Conservation (phyloP, 2,888 invertebrate species). For the Coelopa pilipes region DNA sequence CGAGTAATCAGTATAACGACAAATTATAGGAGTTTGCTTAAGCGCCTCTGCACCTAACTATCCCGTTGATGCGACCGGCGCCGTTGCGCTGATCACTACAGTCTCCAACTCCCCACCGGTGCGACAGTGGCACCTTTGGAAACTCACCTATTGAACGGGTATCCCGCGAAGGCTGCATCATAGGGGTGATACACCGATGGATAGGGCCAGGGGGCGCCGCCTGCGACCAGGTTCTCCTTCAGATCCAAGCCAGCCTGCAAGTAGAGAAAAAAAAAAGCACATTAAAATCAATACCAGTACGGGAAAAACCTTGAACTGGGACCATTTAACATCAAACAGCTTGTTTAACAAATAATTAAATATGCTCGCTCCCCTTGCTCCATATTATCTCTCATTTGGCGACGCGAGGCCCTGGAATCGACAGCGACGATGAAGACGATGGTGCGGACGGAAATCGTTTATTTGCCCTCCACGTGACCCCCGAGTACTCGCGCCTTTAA, state of each 20-base stretch:
- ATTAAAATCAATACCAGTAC: neutral
- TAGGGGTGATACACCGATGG: constrained; percentile 93
- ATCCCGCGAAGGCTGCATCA: constrained; percentile 91
- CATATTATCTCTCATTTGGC: neutral
- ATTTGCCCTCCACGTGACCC: constrained; percentile 35
- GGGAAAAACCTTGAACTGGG: constrained; percentile 58
- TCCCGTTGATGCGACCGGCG: no score
- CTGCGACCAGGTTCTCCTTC: constrained; percentile 87
- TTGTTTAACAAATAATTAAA: constrained; percentile 62
- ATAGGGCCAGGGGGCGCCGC: constrained; percentile 88
- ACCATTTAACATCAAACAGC: constrained; percentile 53
- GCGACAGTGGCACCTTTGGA: no score
- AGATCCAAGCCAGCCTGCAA: constrained; percentile 86
- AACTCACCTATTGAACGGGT: constrained; percentile 96
- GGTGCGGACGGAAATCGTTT: constrained; percentile 1
- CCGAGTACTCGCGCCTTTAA: constrained; percentile 29
- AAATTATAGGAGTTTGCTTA: neutral
- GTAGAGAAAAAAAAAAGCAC: constrained; percentile 34
- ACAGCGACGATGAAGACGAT: neutral
- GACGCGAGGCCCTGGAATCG: no score
- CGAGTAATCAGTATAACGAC: neutral
- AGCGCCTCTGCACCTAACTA: no score
- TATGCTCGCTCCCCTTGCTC: neutral
- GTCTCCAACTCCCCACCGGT: no score
- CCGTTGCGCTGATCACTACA: no score